phyloP scores from a whole-genome alignment of 2,888 invertebrate species.

The Coremacera marginata region DNA sequence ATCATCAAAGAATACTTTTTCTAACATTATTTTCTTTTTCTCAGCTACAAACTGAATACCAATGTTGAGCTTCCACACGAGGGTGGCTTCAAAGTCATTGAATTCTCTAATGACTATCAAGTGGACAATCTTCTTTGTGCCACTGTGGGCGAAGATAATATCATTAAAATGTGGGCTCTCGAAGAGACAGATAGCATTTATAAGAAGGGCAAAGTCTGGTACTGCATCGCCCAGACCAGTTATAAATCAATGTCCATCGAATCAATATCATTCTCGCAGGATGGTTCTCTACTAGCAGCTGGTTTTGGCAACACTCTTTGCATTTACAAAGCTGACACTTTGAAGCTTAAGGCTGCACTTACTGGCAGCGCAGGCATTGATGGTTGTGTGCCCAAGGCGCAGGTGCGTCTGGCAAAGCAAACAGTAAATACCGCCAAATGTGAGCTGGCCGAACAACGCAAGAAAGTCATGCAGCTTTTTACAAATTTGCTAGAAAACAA shows the following conservation, averaged over 20 bases:
- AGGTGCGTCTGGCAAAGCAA: slow-evolving; percentile 55
- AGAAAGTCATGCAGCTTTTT: slow-evolving; percentile 57
- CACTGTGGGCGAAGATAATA: slow-evolving; percentile 77
- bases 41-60: slow-evolving; percentile 79
- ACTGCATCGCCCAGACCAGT: slow-evolving; percentile 74
- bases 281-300: slow-evolving; percentile 82
- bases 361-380: slow-evolving; percentile 60
- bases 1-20: too few relatives aligned
- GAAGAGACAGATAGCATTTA: slow-evolving; percentile 72
- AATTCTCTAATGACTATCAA: slow-evolving; percentile 73
- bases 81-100: slow-evolving; percentile 72
- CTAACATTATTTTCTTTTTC: slow-evolving; percentile 45
- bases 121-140: slow-evolving; percentile 72
- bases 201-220: slow-evolving; percentile 75
- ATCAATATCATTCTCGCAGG: slow-evolving; percentile 77
- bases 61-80: slow-evolving; percentile 81
- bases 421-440: slow-evolving; percentile 54
- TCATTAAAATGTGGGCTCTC: slow-evolving; percentile 80
- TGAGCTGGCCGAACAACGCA: slow-evolving; percentile 55
- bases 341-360: slow-evolving; percentile 73
- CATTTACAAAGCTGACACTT: slow-evolving; percentile 76
- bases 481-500: slow-evolving; percentile 58
- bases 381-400: slow-evolving; percentile 63
- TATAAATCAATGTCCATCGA: slow-evolving; percentile 74
- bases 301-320: slow-evolving; percentile 78